Base-by-base conservation (phyloP, 2,888 invertebrate genomes). In the Megamerina dolium region DNA sequence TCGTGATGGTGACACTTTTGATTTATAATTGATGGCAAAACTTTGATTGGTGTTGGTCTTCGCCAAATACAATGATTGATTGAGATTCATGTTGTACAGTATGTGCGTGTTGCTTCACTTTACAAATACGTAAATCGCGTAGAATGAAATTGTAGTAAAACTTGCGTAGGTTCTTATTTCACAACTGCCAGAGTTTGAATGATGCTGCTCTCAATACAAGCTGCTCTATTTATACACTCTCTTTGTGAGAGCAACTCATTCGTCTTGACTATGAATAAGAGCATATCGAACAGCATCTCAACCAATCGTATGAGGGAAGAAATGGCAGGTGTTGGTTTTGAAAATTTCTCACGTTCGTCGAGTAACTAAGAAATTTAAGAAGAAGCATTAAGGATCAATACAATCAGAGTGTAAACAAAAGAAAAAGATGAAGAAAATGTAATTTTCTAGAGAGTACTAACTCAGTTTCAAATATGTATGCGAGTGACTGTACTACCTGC, bases 1-100 rank as follows among this genome's bases (percentile, higher is more conserved):
- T 1, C 67, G 59, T 2, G 69, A 63, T 2, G 69, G 66, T 16
- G 67, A 68, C n/a, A 68, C 67, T 42, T 68, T 67, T 4, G 63
- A 68, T 41, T 67, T 68, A 51, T 56, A 59, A 36, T 52, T 51
- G 43, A 47, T 39, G 18, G 41, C 12, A 32, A 13, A 32, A 29
- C 31, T 39, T 31, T 38, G 27, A 26, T 26, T 37, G 30, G 21
- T 33, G 38, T 36, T 48, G 41, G 37, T 46, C 38, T 40, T 46
- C 40, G 45, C 43, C 33, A 43, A n/a, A 45, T 41, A 38, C 20
- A 36, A 41, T 36, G 45, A 50, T 20, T 18, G 46, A 30, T 46
- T 46, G 43, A 9, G 42, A 29, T 48, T 46, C 31, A 10, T 34
- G 26, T 4, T 32, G 41, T 17, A 29, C 40, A 30, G 44, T 38